Evolutionary conservation across 1,140 invertebrate genomes (phyloP).

Genomic region (Dinoponera quadriceps): DNA sequence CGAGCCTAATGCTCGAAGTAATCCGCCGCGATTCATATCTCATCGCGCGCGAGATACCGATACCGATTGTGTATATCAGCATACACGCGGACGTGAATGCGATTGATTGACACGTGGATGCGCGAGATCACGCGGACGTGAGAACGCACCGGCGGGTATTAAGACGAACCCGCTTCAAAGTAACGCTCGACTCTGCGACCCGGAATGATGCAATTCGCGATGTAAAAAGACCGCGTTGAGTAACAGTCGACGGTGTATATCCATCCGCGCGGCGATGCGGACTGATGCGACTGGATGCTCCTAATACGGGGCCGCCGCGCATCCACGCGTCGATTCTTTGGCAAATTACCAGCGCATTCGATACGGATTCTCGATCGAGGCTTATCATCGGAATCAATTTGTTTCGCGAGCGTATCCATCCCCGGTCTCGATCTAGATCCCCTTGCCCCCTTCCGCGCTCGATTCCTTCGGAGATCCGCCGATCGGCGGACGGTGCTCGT

Average conservation of each 20-base stretch:
- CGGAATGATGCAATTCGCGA: conserved; percentile 36
- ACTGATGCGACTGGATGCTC: conserved; percentile 22
- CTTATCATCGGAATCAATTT: conserved; percentile 70
- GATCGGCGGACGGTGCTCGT: not conserved
- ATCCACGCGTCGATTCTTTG: conserved; percentile 59
- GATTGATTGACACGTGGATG: conserved; percentile 32
- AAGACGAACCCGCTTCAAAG: conserved; percentile 8
- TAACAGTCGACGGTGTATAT: not conserved
- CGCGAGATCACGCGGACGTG: conserved; percentile 14
- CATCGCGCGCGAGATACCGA: conserved; percentile 14
- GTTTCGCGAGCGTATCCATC: conserved; percentile 57
- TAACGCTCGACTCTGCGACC: conserved; percentile 16
- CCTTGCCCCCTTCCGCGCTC: not conserved
- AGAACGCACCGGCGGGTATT: conserved; percentile 16
- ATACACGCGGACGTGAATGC: conserved; percentile 10
- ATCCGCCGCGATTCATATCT: conserved; percentile 26
- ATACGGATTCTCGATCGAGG: conserved; percentile 63
- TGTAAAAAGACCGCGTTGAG: conserved; percentile 20
- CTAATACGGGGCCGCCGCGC: conserved; percentile 31
- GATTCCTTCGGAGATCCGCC: conserved; percentile 12
- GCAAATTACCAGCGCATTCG: conserved; percentile 65
- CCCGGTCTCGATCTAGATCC: conserved; percentile 66
- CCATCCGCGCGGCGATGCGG: not conserved
- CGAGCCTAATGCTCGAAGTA: not conserved
- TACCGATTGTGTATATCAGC: conserved; percentile 19